Evolutionary conservation across 2,888 invertebrate species (phyloP), one percentile per base, ranked within the genome.

Genomic region (Napeogenes sylphis): DNA sequence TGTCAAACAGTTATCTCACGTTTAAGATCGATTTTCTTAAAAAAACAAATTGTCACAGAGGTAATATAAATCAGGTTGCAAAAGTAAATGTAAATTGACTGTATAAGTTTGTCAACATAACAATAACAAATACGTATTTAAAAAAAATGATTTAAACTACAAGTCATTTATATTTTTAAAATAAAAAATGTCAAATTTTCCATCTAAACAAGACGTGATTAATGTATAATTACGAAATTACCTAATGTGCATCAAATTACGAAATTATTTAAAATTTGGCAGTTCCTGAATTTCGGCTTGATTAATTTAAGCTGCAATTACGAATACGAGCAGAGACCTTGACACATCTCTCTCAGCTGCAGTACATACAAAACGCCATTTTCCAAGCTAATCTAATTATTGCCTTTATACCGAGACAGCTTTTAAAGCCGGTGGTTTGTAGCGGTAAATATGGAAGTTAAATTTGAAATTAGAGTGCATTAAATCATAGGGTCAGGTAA

Each of bases 281-380:
- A 6, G 55, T 55, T 59, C 64, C 59, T 51, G 62, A 56, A 45
- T 58, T 63, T 60, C 42, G 45, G 55, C 47, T 21, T 61, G 56
- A 63, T 64, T 61, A 64, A 56, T 61, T 64, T 60, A 60, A 46
- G 21, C 60, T 64, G 56, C 64, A 67, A 60, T 64, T 64, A 57
- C 33, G 53, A 45, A 13, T 47, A 47, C 33, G 61, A 57, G 59
- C 33, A 46, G 47, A 10, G 56, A 45, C 67, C 67, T 67, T 62
- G 62, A 64, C 62, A 60, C 51, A 47, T 38, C 47, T 53, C 33
- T 56, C 60, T 55, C 46, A 51, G 30, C 62, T 66, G 56, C 61
- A 35, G 35, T 35, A 6, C 35, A 21, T 21, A 35, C 35, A 63
- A 54, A 45, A 59, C 51, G 51, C 57, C 53, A 62, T 62, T 67